Conservation (phyloP, 2,888 invertebrate genomes). For the Callosobruchus maculatus region DNA sequence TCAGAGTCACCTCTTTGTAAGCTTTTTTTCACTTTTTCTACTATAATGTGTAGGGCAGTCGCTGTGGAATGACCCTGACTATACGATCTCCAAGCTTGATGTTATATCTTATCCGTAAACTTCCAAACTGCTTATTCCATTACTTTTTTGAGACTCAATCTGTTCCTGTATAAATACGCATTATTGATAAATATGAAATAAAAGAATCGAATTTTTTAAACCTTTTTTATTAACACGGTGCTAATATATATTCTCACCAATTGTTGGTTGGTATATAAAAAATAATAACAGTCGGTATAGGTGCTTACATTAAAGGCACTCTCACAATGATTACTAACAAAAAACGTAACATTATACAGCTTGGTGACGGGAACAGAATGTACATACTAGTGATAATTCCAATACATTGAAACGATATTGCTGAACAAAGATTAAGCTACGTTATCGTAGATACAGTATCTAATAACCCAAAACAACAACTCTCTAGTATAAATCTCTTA, state of each 20-base stretch:
- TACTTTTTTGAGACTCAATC: no score
- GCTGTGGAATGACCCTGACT: no score
- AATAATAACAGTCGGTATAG: slow-evolving; percentile 32
- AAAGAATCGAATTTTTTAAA: not conserved
- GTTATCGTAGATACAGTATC: not conserved
- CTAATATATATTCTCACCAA: not conserved
- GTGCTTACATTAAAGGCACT: slow-evolving; percentile 32
- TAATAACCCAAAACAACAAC: not conserved
- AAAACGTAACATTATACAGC: not conserved
- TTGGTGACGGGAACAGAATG: not conserved
- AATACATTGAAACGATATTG: not conserved
- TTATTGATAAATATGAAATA: not conserved
- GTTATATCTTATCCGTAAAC: no score
- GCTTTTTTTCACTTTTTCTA: no score
- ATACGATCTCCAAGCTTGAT: no score
- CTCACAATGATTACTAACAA: slow-evolving; percentile 4
- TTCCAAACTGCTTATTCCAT: no score
- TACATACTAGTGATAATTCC: not conserved
- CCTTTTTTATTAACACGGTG: not conserved
- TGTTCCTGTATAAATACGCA: no score
- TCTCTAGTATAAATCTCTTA: not conserved
- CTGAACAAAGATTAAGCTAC: no score
- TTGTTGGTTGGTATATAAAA: not conserved
- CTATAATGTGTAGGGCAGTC: no score
- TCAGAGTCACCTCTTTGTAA: no score